Evolutionary conservation across 2,113 vertebrate genomes (phyloP), one percentile per base, ranked within the genome.

Genomic region (Seriola dumerili): DNA sequence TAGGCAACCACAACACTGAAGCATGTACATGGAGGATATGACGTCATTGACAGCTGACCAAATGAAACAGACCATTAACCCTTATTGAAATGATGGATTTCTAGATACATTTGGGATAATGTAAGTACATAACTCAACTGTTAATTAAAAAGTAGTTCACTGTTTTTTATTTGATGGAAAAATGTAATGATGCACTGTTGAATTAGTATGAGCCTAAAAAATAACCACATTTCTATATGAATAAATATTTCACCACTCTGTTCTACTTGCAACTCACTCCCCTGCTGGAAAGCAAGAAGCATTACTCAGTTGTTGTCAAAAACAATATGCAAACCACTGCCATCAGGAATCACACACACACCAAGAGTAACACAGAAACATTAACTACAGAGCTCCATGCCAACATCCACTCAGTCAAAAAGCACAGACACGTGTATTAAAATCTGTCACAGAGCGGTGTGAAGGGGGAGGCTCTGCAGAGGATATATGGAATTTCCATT

Each of bases 171-270:
- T 79, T 13, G 68, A 52, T 46, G 68, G 3, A 38, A n/a, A 83
- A 75, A 74, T 63, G 78, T 67, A 1, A 63, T 4, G 69, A 75
- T 58, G 62, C 71, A 6, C 62, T 29, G 1, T 67, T 85, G 52
- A 77, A 90, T 85, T 80, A 73, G 66, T 65, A 46, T 3, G 46
- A 70, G 58, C 5, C 19, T 29, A 21, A 80, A 80, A 59, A 75
- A 74, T 54, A 61, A 78, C 68, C 23, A 6, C 44, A 32, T 80
- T 69, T 69, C 48, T 12, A 12, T 9, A 44, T 65, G 67, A 78
- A 38, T 72, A 29, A 58, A 46, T 36, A 40, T 42, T 55, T 36
- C 38, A 11, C 25, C 29, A 29, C 29, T 3, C 29, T 16, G 25
- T 50, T 71, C 57, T 36, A 6, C 34, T 36, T 36, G 6, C 4